Evolutionary conservation across 2,888 invertebrate genomes (phyloP).

Genomic region (Dryadula phaetusa): DNA sequence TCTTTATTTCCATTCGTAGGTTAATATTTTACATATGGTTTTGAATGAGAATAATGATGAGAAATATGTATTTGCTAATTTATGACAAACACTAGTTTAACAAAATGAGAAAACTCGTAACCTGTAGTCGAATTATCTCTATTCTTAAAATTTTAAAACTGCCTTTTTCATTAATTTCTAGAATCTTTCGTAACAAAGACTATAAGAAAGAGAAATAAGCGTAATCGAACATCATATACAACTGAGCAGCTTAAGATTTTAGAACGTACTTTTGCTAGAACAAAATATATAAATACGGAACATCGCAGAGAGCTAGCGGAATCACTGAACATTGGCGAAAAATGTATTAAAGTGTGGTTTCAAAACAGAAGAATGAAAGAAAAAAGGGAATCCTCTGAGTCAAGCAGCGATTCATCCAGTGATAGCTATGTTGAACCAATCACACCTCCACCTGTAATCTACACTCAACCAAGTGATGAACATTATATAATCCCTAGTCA

Average conservation of each 20-base stretch:
- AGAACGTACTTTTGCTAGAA: constrained; percentile 76
- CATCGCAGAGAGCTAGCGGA: constrained; percentile 87
- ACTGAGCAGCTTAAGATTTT: constrained; percentile 87
- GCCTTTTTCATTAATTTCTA: constrained; percentile 41
- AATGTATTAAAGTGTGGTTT: constrained; percentile 93
- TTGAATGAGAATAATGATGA: too few relatives aligned
- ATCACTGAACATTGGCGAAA: constrained; percentile 85
- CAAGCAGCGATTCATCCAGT: constrained; percentile 56
- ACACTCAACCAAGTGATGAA: background rate
- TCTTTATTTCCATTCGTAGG: too few relatives aligned
- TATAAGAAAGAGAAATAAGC: constrained; percentile 77
- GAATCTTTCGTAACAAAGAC: constrained; percentile 54
- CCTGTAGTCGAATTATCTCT: background rate
- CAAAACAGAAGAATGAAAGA: constrained; percentile 92
- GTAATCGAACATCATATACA: constrained; percentile 90
- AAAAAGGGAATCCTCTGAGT: constrained; percentile 81
- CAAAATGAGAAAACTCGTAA: background rate
- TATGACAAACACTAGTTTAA: too few relatives aligned
- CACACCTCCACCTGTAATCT: constrained; percentile 35
- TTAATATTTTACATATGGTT: too few relatives aligned
- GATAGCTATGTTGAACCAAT: constrained; percentile 34
- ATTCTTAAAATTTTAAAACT: background rate
- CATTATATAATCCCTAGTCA: constrained; percentile 12
- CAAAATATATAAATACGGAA: constrained; percentile 87
- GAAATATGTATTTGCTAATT: too few relatives aligned